Percentiles rank a stretch among this genome's conserved stretches.
phyloP scores from a whole-genome alignment of 92 coral and sea anemone genomes.

The Desmophyllum pertusum region DNA sequence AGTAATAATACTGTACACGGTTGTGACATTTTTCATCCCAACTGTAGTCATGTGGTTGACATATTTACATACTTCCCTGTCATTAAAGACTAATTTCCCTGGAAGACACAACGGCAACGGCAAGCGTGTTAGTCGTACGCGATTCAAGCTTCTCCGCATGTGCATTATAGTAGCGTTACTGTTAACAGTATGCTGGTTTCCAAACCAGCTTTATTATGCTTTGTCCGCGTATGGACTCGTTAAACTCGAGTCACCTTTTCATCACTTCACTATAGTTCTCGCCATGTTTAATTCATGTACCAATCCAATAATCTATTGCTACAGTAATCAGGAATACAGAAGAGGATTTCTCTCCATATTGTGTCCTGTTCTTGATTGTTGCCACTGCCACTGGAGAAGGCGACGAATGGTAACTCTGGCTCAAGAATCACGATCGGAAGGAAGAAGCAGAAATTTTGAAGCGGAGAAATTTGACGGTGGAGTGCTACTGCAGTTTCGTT shows the following conservation, averaged over 20 bases:
- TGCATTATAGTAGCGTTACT: conserved; percentile 70
- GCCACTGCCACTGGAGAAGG: neutral
- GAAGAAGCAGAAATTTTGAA: neutral
- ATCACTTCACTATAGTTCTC: conserved; percentile 68
- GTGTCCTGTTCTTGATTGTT: conserved; percentile 19
- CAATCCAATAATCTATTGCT: conserved; percentile 78
- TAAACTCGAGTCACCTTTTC: conserved; percentile 63
- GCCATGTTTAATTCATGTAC: conserved; percentile 75
- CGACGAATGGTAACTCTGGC: neutral
- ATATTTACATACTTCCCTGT: conserved; percentile 57
- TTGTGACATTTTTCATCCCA: conserved; percentile 76
- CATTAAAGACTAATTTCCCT: conserved; percentile 50
- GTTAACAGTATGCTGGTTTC: conserved; percentile 83
- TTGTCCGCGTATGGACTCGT: conserved; percentile 55
- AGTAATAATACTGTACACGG: conserved; percentile 24
- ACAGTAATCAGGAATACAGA: conserved; percentile 65
- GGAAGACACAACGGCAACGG: conserved; percentile 33
- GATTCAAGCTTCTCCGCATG: conserved; percentile 61
- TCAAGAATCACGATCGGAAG: neutral
- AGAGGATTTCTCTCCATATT: conserved; percentile 43
- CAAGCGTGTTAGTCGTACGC: conserved; percentile 26
- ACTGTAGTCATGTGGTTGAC: conserved; percentile 69
- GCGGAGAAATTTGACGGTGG: conserved; percentile 25
- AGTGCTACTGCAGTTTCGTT: conserved; percentile 21
- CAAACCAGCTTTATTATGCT: conserved; percentile 77